Evolutionary conservation across 2,113 vertebrate species (phyloP).

Genomic region (Pelmatolapia mariae): DNA sequence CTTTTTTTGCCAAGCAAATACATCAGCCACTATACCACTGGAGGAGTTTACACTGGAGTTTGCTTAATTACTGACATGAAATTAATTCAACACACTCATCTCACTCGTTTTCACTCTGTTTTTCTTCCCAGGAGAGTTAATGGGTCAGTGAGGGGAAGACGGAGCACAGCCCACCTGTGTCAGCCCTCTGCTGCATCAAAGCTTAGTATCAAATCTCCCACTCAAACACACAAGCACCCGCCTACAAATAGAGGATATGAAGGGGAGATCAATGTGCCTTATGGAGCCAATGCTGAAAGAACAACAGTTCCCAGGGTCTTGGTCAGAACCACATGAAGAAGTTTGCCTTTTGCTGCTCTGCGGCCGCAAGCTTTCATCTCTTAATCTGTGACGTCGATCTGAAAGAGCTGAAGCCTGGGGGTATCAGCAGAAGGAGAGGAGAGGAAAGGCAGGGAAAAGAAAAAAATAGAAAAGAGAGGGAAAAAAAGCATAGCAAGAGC

Average conservation of each 20-base stretch:
- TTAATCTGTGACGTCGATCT: slow-evolving; percentile 56
- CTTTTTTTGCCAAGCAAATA: neutral
- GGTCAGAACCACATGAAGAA: slow-evolving; percentile 68
- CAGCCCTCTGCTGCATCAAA: slow-evolving; percentile 15
- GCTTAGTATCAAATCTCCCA: slow-evolving; percentile 29
- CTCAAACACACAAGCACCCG: slow-evolving; percentile 37
- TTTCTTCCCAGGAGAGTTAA: neutral
- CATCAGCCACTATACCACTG: neutral
- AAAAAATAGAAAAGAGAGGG: neutral
- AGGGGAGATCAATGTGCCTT: slow-evolving; percentile 54
- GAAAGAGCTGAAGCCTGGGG: slow-evolving; percentile 51
- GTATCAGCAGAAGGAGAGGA: slow-evolving; percentile 8
- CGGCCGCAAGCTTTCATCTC: slow-evolving; percentile 59
- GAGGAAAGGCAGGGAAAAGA: neutral
- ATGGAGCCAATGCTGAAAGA: slow-evolving; percentile 59
- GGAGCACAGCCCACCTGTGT: slow-evolving; percentile 52
- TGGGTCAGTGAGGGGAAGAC: slow-evolving; percentile 15
- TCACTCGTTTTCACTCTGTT: neutral
- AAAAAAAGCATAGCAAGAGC: neutral
- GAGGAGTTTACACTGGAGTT: neutral
- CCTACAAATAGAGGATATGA: slow-evolving; percentile 45
- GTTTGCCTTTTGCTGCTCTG: slow-evolving; percentile 37
- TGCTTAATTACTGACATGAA: neutral
- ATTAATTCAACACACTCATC: neutral
- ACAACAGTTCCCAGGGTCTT: slow-evolving; percentile 63